Evolutionary conservation across 2,888 invertebrate species (phyloP).

Genomic region (Hydraecia micacea): DNA sequence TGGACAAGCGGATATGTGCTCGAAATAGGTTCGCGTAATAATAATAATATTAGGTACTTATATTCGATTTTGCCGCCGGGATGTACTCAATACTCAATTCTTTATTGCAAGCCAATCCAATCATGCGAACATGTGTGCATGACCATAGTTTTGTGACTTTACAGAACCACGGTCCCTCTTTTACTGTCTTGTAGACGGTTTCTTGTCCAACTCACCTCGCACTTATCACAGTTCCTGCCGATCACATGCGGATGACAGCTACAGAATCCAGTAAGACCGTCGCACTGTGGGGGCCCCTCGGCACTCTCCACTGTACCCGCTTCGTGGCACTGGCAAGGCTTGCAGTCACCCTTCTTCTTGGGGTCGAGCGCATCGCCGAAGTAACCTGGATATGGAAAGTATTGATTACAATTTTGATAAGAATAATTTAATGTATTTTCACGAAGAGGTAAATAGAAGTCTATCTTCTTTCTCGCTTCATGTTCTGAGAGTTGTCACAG

Average conservation of each 20-base stretch:
- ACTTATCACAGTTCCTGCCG: slow-evolving; percentile 95
- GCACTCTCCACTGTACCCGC: slow-evolving; percentile 94
- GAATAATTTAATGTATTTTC: neutral
- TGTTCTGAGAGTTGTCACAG: neutral
- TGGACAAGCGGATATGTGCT: no score
- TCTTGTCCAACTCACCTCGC: slow-evolving; percentile 84
- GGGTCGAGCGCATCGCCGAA: slow-evolving; percentile 98
- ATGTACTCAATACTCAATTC: no score
- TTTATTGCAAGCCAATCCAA: no score
- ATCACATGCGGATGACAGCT: slow-evolving; percentile 95
- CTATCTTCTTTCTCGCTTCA: neutral
- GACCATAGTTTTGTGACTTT: neutral
- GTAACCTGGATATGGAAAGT: slow-evolving; percentile 90
- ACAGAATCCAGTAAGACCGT: slow-evolving; percentile 95
- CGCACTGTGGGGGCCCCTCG: slow-evolving; percentile 93
- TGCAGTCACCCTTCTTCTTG: slow-evolving; percentile 97
- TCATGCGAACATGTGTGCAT: no score
- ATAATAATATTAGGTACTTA: neutral
- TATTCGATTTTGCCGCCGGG: neutral
- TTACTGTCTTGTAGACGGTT: no score
- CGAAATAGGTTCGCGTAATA: no score
- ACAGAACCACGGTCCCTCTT: neutral
- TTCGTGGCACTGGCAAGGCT: slow-evolving; percentile 96
- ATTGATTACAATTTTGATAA: neutral
- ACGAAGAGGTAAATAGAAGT: neutral